Percentiles rank a stretch among this genome's conserved stretches.
These are phyloP conservation scores for Lepus timidus DNA, from an alignment of 2,113 vertebrate genomes.

Conservation along the genomic window DNA sequence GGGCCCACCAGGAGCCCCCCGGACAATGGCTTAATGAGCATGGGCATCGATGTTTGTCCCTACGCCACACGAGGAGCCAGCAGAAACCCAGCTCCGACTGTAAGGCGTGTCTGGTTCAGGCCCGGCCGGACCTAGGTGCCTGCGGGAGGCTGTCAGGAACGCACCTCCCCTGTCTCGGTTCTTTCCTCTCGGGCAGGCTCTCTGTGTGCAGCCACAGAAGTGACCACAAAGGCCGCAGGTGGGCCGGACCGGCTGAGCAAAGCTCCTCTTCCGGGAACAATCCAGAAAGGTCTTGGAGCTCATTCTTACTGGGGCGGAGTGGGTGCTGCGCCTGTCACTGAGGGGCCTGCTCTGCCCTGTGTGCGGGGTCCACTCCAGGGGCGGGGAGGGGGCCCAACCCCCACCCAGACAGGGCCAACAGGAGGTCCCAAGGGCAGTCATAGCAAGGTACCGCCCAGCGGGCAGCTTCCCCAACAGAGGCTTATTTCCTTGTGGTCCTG, in stretches of 20 bases:
- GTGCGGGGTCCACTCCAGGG: neutral
- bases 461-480: neutral
- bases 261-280: neutral
- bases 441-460: neutral
- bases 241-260: neutral
- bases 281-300: neutral
- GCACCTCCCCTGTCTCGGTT: neutral
- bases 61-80: neutral
- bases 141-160: neutral
- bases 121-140: neutral
- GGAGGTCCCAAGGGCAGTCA: neutral
- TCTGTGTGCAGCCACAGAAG: neutral
- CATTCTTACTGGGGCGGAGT: neutral
- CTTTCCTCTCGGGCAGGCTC: neutral
- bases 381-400: fast-evolving
- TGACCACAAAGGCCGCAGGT: neutral
- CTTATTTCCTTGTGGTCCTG: neutral
- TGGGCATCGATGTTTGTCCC: neutral
- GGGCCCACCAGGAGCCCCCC: neutral
- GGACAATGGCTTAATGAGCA: neutral
- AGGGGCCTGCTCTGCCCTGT: too few species aligned
- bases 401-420: neutral
- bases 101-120: neutral
- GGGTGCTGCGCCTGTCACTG: neutral
- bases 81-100: neutral